Conservation (phyloP, 2,797 vertebrate genomes). For the Neomorphus geoffroyi region DNA sequence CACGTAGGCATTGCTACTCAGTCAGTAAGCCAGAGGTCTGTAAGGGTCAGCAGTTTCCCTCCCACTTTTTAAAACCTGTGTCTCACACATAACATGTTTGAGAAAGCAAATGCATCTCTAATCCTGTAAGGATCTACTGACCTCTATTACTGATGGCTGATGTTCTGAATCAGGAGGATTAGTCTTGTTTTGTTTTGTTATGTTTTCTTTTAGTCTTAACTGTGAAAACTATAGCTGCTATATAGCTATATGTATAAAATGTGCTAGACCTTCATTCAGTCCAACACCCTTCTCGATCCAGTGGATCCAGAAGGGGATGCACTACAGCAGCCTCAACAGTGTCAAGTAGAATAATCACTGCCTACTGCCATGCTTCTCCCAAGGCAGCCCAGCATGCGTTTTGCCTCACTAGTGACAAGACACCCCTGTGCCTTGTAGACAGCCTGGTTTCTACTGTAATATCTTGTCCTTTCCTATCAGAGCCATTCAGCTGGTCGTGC, state of each 20-base stretch:
- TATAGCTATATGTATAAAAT: not conserved
- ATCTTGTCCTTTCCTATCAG: not conserved
- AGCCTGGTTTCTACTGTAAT: not conserved
- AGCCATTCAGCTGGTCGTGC: not conserved
- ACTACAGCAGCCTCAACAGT: not conserved
- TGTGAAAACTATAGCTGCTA: not conserved
- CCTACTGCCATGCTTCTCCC: not conserved
- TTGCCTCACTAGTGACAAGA: not conserved
- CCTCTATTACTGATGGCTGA: not conserved
- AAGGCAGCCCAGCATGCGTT: not conserved
- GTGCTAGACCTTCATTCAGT: not conserved
- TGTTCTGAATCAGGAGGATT: not conserved
- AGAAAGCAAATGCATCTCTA: not conserved
- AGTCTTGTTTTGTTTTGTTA: not conserved
- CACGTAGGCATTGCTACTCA: not conserved
- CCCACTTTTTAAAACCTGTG: not conserved
- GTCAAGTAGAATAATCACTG: not conserved
- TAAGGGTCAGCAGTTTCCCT: not conserved
- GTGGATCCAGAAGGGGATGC: not conserved
- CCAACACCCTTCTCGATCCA: not conserved
- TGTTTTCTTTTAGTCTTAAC: not conserved
- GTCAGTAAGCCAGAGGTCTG: not conserved
- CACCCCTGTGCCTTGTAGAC: no score
- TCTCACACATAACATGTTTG: not conserved
- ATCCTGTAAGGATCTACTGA: not conserved